Evolutionary conservation across 2,113 vertebrate species (phyloP).

Genomic region (Laterallus jamaicensis): DNA sequence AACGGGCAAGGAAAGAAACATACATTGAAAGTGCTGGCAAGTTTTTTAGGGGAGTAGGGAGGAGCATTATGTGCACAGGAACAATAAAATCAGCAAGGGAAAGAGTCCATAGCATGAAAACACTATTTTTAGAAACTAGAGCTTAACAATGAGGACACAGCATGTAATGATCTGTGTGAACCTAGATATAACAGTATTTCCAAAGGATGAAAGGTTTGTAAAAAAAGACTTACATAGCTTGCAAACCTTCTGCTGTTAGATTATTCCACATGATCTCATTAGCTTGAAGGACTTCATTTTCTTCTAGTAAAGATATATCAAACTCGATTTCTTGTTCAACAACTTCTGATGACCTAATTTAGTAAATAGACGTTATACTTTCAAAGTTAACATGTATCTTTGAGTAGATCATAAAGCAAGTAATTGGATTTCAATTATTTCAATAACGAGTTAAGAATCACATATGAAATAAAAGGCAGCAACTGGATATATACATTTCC

Average conservation of each 20-base stretch:
- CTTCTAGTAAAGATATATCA: constrained; percentile 87
- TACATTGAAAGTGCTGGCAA: not conserved
- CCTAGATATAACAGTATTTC: not conserved
- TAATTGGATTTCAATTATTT: not conserved
- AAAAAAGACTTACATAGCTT: constrained; percentile 85
- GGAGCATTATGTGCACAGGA: not conserved
- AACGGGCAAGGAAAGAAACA: not conserved
- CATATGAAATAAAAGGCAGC: not conserved
- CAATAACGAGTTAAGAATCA: not conserved
- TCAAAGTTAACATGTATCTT: not conserved
- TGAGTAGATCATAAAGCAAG: not conserved
- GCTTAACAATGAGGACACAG: not conserved
- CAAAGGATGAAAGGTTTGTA: not conserved
- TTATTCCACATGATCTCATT: constrained; percentile 98
- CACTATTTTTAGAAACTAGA: not conserved
- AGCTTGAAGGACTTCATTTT: constrained; percentile 91
- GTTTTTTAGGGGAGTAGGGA: not conserved
- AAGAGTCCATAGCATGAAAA: not conserved
- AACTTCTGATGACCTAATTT: constrained; percentile 82
- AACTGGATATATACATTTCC: not conserved
- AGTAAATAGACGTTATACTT: not conserved
- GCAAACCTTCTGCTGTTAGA: constrained; percentile 92
- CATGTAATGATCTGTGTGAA: not conserved
- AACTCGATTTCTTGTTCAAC: constrained; percentile 89
- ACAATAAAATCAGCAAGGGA: not conserved